phyloP scores from a whole-genome alignment of 1,140 invertebrate species.

The Solenopsis fugax region DNA sequence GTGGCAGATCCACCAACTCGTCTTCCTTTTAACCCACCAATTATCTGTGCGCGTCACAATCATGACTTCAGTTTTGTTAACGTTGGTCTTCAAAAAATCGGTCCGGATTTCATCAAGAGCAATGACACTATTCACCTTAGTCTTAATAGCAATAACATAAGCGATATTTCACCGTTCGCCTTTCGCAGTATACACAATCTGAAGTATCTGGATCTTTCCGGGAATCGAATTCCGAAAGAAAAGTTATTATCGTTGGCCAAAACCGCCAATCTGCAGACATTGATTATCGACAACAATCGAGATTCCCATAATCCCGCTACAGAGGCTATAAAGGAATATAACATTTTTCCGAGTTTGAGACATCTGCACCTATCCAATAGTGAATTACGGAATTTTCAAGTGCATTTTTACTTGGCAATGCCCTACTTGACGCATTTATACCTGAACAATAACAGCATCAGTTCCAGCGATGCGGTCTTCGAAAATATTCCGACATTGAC shows the following conservation, averaged over 20 bases:
- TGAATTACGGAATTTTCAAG: conserved; percentile 62
- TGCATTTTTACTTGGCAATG: conserved; percentile 46
- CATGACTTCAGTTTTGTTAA: conserved; percentile 75
- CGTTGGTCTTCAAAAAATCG: conserved; percentile 68
- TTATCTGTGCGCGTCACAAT: not conserved
- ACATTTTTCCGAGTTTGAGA: conserved; percentile 71
- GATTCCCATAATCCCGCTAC: conserved; percentile 28
- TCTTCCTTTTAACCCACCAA: too few relatives aligned
- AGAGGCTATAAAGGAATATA: conserved; percentile 33
- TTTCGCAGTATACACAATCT: conserved; percentile 78
- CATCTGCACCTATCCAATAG: conserved; percentile 77
- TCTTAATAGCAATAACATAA: conserved; percentile 79
- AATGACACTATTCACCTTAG: conserved; percentile 74
- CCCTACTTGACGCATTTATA: conserved; percentile 78
- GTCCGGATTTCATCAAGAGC: conserved; percentile 77
- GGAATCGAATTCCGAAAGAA: conserved; percentile 76
- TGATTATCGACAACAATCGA: conserved; percentile 80
- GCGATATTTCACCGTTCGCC: conserved; percentile 69
- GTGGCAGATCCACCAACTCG: too few relatives aligned
- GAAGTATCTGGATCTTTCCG: conserved; percentile 77
- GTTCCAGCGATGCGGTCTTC: conserved; percentile 71
- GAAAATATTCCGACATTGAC: conserved; percentile 75
- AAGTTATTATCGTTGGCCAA: conserved; percentile 76
- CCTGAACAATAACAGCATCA: conserved; percentile 79
- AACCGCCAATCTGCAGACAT: conserved; percentile 66